Base-by-base conservation (phyloP, 2,113 vertebrate species). In the Nerophis ophidion region DNA sequence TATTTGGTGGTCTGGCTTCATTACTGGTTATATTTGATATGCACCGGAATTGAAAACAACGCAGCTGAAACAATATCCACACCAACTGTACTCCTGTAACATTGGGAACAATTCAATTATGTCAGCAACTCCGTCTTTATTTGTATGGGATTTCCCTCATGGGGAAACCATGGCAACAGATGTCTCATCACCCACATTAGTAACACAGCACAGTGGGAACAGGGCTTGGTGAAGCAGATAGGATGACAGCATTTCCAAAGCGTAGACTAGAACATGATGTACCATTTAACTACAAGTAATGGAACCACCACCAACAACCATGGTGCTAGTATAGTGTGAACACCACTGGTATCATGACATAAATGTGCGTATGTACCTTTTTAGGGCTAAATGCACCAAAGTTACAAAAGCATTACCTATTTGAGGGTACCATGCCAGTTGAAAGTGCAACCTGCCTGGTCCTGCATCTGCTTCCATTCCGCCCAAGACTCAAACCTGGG, bases 121-220 rank as follows among this genome's bases (percentile, higher is more conserved):
- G 81, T 85, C 75, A 71, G 70, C 72, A 61, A 62, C 61, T 77
- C 73, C 80, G 64, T 75, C 77, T 82, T 76, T 66, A 82, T 81
- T 80, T 48, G 16, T 74, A 80, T 70, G 79, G 76, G 68, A 62
- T 76, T 74, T 72, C 64, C 26, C 70, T 17, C 48, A 76, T 11
- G 60, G 70, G 66, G 84, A 77, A 85, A 84, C 88, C 86, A 90
- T 89, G 84, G 88, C 82, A 90, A 90, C 86, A 87, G 84, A 85
- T 82, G 79, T 82, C 78, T 68, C 61, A 35, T 68, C 66, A 48
- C 63, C 70, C 59, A 76, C 72, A 75, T 35, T 60, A 73, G 68
- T 57, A 56, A 66, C 58, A 17, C 67, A 63, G 74, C 61, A 57
- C 40, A 14, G 68, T 26, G 60, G 71, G 73, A 57, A 69, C 47